Conservation (phyloP, 2,888 invertebrate species). For the Carpatolechia fugitivella region DNA sequence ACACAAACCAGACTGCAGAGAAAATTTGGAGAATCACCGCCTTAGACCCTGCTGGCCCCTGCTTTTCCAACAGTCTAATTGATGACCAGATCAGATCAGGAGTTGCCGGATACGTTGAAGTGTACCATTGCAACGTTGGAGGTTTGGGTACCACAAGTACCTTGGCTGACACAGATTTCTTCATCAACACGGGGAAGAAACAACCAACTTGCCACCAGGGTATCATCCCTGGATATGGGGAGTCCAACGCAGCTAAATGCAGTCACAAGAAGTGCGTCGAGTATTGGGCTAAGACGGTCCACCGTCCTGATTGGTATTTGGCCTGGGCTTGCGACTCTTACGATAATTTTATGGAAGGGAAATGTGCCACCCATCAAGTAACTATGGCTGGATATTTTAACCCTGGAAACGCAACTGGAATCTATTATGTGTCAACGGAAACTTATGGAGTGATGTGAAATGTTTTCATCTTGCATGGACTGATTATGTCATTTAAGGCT, state of each 20-base stretch:
- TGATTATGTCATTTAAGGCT: neutral
- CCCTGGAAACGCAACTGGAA: conserved; percentile 66
- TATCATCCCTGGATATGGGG: conserved; percentile 44
- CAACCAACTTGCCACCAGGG: conserved; percentile 72
- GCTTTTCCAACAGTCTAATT: conserved; percentile 61
- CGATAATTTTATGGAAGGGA: conserved; percentile 50
- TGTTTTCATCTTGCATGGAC: neutral
- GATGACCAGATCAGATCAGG: conserved; percentile 71
- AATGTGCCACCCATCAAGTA: conserved; percentile 54
- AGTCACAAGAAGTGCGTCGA: conserved; percentile 66
- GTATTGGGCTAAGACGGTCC: conserved; percentile 56
- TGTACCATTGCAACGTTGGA: conserved; percentile 80
- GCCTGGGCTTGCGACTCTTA: conserved; percentile 63
- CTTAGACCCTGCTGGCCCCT: conserved; percentile 70
- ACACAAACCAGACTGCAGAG: conserved; percentile 33
- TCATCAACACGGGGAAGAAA: conserved; percentile 75
- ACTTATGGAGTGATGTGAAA: conserved; percentile 4
- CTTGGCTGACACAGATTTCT: conserved; percentile 79
- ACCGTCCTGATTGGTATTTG: conserved; percentile 49
- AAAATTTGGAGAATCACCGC: conserved; percentile 62
- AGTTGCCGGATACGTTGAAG: conserved; percentile 80
- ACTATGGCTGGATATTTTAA: conserved; percentile 65
- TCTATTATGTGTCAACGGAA: conserved; percentile 61
- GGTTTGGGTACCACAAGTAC: conserved; percentile 71
- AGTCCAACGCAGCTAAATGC: conserved; percentile 61